Evolutionary conservation across 2,113 vertebrate species (phyloP).

Genomic region (Tragelaphus strepsiceros): DNA sequence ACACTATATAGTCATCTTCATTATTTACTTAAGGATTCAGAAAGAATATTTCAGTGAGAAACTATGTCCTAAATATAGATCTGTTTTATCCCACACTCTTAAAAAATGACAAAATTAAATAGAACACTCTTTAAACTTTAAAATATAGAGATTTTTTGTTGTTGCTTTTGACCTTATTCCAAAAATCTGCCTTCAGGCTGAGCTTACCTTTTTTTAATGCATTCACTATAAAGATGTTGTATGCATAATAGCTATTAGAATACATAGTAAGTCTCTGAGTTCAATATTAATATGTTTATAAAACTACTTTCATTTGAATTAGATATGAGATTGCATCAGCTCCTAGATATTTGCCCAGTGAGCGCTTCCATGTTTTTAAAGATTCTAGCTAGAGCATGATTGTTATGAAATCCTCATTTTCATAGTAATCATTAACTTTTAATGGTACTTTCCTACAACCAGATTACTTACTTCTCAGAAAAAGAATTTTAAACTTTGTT

Average conservation of each 20-base stretch:
- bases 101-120: slow-evolving; percentile 26
- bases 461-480: neutral
- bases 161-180: neutral
- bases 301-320: slow-evolving; percentile 11
- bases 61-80: neutral
- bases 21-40: neutral
- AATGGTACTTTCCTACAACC: slow-evolving; percentile 16
- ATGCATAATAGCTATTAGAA: neutral
- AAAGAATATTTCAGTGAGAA: slow-evolving; percentile 8
- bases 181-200: neutral
- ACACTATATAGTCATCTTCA: neutral
- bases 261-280: neutral
- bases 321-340: neutral
- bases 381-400: neutral
- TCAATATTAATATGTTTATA: neutral
- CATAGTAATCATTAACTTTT: slow-evolving; percentile 48
- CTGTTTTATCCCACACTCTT: neutral
- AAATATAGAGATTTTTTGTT: neutral
- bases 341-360: slow-evolving; percentile 10
- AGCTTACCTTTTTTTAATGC: neutral
- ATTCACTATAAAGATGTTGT: neutral
- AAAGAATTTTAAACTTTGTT: neutral
- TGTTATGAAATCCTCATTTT: slow-evolving; percentile 28
- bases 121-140: neutral
- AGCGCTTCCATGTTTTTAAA: neutral